Conservation (phyloP, 2,888 invertebrate genomes). For the Mimas tiliae region DNA sequence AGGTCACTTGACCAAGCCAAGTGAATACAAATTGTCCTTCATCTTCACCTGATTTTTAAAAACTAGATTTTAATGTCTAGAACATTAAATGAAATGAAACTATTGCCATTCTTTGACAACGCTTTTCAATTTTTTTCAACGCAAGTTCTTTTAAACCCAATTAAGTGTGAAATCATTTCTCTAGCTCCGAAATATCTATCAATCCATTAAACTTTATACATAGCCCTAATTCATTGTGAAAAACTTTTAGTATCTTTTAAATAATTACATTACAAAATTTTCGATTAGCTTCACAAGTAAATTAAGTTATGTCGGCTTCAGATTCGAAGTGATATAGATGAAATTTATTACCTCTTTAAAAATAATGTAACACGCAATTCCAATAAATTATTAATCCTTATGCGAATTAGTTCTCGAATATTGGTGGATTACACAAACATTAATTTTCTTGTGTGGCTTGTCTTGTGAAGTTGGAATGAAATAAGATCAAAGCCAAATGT, state of each 20-base stretch:
- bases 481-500: too few species aligned
- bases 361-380: not conserved
- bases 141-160: conserved; percentile 4
- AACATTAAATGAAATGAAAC: not conserved
- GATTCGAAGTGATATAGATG: not conserved
- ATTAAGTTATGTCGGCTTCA: conserved; percentile 2
- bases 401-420: too few species aligned
- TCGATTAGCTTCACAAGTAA: not conserved
- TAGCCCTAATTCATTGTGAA: not conserved
- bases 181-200: conserved; percentile 7
- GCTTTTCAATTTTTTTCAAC: not conserved
- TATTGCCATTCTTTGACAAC: not conserved
- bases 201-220: conserved; percentile 12
- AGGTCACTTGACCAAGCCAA: too few species aligned
- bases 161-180: conserved; percentile 20
- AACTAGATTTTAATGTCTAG: not conserved
- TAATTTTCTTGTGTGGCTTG: too few species aligned
- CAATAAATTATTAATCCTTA: not conserved
- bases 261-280: not conserved
- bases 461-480: too few species aligned
- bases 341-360: not conserved
- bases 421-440: too few species aligned
- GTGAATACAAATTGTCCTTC: too few species aligned
- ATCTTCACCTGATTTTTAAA: not conserved
- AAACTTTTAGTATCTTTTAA: conserved; percentile 18